Conservation (phyloP, 2,888 invertebrate species). For the Digitonthophagus gazella region DNA sequence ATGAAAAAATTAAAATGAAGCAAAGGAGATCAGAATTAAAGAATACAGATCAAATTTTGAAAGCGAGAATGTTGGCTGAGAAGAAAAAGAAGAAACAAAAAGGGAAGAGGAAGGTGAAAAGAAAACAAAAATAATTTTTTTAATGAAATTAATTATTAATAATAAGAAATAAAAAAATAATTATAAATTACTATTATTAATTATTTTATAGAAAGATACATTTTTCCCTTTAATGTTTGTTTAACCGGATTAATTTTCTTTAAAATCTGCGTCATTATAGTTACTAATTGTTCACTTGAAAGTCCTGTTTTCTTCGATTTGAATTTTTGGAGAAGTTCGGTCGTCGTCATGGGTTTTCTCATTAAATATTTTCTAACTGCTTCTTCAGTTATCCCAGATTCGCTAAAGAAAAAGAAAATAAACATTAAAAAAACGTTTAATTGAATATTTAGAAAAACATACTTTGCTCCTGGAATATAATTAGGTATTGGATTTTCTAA, state of each 20-base stretch:
- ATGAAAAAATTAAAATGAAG: constrained; percentile 67
- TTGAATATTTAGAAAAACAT: constrained; percentile 25
- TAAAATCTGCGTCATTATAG: constrained; percentile 90
- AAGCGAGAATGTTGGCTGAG: constrained; percentile 64
- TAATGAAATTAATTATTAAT: neutral
- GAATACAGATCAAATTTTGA: constrained; percentile 75
- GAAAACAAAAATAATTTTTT: constrained; percentile 41
- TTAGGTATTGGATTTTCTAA: constrained; percentile 52
- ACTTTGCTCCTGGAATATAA: constrained; percentile 55
- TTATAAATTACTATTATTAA: constrained; percentile 32
- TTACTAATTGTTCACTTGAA: constrained; percentile 86
- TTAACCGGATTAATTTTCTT: constrained; percentile 93
- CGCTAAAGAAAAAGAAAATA: constrained; percentile 55
- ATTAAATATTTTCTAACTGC: constrained; percentile 91
- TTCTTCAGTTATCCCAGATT: constrained; percentile 91
- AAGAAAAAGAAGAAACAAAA: constrained; percentile 60
- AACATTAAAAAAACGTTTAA: neutral
- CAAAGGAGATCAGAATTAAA: constrained; percentile 62
- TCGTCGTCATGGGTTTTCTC: constrained; percentile 97
- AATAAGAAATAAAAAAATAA: neutral
- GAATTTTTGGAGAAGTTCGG: constrained; percentile 92
- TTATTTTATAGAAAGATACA: constrained; percentile 87
- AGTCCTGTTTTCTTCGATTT: constrained; percentile 91
- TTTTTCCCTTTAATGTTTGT: constrained; percentile 88
- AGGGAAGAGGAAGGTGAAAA: constrained; percentile 52